Base-by-base conservation (phyloP, 2,888 invertebrate species). In the Crocallis elinguaria region DNA sequence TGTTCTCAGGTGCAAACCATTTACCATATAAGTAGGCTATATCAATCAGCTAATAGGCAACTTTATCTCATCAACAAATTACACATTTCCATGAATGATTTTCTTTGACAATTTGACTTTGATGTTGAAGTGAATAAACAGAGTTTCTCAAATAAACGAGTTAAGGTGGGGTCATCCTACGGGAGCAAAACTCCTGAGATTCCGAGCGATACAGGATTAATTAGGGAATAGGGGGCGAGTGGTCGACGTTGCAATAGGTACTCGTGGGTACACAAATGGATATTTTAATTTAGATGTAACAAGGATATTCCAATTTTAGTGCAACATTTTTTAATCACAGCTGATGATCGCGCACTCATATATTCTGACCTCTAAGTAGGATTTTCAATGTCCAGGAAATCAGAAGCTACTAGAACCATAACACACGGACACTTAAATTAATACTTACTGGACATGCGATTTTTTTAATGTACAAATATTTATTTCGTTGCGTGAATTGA, bases 181-280 rank as follows among this genome's bases (percentile, higher is more conserved):
- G 73, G 77, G 77, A 75, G 76, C 73, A 74, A 70, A 74, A 73
- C 82, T 78, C 79, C 53, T 65, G 79, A 78, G 82, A 75, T 66
- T 73, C 71, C 57, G 58, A 70, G 66, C 80, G 85, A 87, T 87
- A 86, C 82, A 78, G 83, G 85, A 87, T 88, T 89, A 86, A 90
- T 89, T 88, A 86, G 84, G 82, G 80, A 82, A 82, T 79, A 79
- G 76, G 81, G 37, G 64, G 81, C 75, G 75, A 77, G 79, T 87
- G 85, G 87, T 81, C 84, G 77, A 48, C 67, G 73, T 65, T 71
- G 69, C 71, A 71, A 71, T 60, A 55, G 57, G 77, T 80, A 86
- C 75, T 62, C 14, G 12, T 62, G 62, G 1, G 16, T 0, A 45
- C 59, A 70, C 57, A 79, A 77, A 49, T 52, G 29, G 23, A 29